Evolutionary conservation across 2,888 invertebrate species (phyloP).

Genomic region (Azorinus chamasolen): DNA sequence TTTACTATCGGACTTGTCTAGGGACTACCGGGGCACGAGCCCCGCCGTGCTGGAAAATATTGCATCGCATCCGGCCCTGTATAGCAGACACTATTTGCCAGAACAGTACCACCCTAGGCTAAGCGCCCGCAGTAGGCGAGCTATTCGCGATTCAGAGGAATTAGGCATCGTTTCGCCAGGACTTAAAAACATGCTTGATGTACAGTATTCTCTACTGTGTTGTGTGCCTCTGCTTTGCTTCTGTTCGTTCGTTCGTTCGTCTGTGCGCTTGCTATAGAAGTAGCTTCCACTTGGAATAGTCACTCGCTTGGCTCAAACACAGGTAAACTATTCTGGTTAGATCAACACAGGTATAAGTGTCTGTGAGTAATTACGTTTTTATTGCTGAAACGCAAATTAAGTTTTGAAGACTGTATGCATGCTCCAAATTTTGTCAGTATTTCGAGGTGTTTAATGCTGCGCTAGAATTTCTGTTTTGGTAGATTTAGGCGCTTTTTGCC

Average conservation of each 20-base stretch:
- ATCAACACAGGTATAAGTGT: no score
- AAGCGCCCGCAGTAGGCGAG: slow-evolving; percentile 80
- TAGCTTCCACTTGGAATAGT: slow-evolving; percentile 31
- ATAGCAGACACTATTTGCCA: slow-evolving; percentile 59
- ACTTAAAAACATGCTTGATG: slow-evolving; percentile 82
- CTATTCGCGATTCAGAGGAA: slow-evolving; percentile 82
- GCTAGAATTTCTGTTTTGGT: no score
- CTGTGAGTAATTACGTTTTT: no score
- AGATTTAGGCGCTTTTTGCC: no score
- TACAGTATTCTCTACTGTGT: slow-evolving; percentile 71
- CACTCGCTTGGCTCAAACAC: not conserved
- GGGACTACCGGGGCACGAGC: slow-evolving; percentile 79
- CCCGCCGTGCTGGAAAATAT: slow-evolving; percentile 81
- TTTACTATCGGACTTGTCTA: slow-evolving; percentile 56
- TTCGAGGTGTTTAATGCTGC: no score
- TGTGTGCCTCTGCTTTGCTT: not conserved
- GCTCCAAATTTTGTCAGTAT: no score
- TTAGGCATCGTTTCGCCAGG: slow-evolving; percentile 79
- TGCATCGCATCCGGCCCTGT: slow-evolving; percentile 75
- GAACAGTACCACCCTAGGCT: slow-evolving; percentile 64
- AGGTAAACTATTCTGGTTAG: no score
- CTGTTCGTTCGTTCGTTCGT: slow-evolving; percentile 23
- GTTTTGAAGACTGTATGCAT: no score
- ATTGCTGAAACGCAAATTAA: no score
- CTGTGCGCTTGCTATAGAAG: slow-evolving; percentile 32